Base-by-base conservation (phyloP, 1,140 invertebrate species). In the Dryas iulia region DNA sequence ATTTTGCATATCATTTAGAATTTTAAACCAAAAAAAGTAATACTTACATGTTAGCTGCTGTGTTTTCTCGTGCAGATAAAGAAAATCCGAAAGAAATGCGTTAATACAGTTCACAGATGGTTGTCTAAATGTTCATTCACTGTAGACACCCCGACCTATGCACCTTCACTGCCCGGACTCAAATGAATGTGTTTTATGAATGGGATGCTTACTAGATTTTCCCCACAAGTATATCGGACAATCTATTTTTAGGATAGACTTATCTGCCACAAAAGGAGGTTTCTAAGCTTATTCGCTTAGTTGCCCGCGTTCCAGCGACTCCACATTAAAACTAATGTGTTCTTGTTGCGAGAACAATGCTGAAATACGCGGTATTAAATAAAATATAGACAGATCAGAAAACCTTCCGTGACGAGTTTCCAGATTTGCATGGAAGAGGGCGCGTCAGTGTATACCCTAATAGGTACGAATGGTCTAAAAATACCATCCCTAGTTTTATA, bases 101-200 rank as follows among this genome's bases (percentile, higher is more conserved):
- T 66, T 35, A 57, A 71, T 23, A 63, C 64, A 59, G 30, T 73
- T 71, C 74, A 69, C 64, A 64, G 31, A 60, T 65, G 24, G 24
- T 25, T 63, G 30, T 39, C 47, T 21, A 53, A 73, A 64, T 59
- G 67, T 72, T 68, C 65, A 76, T 74, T 76, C 78, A 81, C 75
- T 72, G 69, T 59, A 72, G 71, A 65, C 69, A 66, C 78, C 79
- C 67, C 71, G 69, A 74, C 73, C 66, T 74, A 73, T 73, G 62
- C 69, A 74, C 70, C 77, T 79, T 79, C 81, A 86, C 81, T 74
- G 79, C 79, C 74, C 69, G 73, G 76, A 76, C 80, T 61, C 69
- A 86, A 89, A 86, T 88, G 86, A 90, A 88, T 83, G 79, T 84
- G 73, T 72, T 84, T 88, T 84, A 91, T 90, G 87, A 89, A 90